phyloP scores from a whole-genome alignment of 2,888 invertebrate genomes.

The Rhingia rostrata region DNA sequence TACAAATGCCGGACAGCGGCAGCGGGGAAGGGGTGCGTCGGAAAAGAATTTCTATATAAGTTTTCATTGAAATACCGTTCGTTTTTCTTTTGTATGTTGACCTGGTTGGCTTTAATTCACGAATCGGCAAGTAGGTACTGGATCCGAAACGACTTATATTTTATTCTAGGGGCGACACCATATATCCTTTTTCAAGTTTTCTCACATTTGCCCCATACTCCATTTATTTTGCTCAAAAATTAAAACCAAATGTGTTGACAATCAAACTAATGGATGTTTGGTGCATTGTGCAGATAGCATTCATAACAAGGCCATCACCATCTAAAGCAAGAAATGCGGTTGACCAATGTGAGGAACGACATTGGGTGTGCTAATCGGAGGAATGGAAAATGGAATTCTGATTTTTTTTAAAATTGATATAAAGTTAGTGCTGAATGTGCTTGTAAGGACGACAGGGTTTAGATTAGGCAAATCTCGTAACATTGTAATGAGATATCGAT shows the following conservation, averaged over 20 bases:
- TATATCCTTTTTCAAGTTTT: slow-evolving; percentile 34
- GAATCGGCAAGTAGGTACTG: slow-evolving; percentile 52
- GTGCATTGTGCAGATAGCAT: slow-evolving; percentile 55
- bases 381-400: slow-evolving; percentile 26
- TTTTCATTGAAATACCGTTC: slow-evolving; percentile 56
- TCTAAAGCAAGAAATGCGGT: slow-evolving; percentile 31
- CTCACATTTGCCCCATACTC: slow-evolving; percentile 33
- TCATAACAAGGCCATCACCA: slow-evolving; percentile 51
- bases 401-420: slow-evolving; percentile 45
- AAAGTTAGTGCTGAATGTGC: slow-evolving; percentile 19
- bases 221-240: slow-evolving; percentile 56
- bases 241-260: slow-evolving; percentile 69
- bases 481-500: slow-evolving; percentile 2
- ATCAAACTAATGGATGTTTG: slow-evolving; percentile 72
- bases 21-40: slow-evolving; percentile 32
- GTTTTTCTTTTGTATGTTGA: slow-evolving; percentile 45
- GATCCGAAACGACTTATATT: slow-evolving; percentile 15
- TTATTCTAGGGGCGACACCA: slow-evolving; percentile 42
- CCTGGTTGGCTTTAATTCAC: slow-evolving; percentile 64
- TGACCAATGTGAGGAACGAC: slow-evolving; percentile 46
- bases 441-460: not conserved
- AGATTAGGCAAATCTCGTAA: slow-evolving; percentile 3
- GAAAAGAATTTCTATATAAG: slow-evolving; percentile 54
- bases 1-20: slow-evolving; percentile 23
- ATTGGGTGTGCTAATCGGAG: slow-evolving; percentile 8